A percentile compares a stretch with the other conserved stretches of the same genome.
Evolutionary conservation across 2,113 vertebrate genomes (phyloP).

Genomic region (Puma concolor): DNA sequence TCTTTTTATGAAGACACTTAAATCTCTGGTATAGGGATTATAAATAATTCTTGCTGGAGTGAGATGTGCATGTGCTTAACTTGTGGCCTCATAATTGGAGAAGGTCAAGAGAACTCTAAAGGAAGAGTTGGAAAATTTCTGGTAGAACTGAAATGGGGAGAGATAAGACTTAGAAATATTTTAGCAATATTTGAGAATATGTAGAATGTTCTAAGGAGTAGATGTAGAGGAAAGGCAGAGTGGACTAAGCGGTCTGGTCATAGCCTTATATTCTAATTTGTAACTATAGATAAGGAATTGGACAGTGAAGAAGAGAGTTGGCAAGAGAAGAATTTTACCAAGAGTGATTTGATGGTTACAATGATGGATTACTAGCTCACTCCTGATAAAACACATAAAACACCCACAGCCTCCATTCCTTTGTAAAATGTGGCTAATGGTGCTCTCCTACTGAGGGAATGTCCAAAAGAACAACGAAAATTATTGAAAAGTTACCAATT

Average conservation of each 20-base stretch:
- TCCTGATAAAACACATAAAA: background rate
- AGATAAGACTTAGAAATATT: background rate
- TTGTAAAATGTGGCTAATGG: background rate
- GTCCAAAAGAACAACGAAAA: slow-evolving; percentile 10
- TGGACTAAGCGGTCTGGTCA: background rate
- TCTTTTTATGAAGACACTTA: background rate
- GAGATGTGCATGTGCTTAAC: background rate
- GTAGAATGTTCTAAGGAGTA: background rate
- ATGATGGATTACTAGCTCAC: background rate
- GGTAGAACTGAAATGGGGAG: background rate
- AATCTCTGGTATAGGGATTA: background rate
- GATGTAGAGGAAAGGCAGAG: background rate
- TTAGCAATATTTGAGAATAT: background rate
- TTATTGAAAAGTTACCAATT: background rate
- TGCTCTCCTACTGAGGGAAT: background rate
- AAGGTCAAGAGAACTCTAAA: background rate
- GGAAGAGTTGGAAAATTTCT: background rate
- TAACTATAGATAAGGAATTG: background rate
- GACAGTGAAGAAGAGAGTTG: background rate
- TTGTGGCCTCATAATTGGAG: background rate
- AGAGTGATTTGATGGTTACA: background rate
- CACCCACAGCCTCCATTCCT: background rate
- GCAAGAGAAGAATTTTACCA: background rate
- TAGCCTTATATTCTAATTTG: background rate
- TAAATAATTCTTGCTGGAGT: background rate